Percentiles rank a stretch among this genome's conserved stretches.
phyloP scores from a whole-genome alignment of 2,113 vertebrate species.

The Azemiops feae region DNA sequence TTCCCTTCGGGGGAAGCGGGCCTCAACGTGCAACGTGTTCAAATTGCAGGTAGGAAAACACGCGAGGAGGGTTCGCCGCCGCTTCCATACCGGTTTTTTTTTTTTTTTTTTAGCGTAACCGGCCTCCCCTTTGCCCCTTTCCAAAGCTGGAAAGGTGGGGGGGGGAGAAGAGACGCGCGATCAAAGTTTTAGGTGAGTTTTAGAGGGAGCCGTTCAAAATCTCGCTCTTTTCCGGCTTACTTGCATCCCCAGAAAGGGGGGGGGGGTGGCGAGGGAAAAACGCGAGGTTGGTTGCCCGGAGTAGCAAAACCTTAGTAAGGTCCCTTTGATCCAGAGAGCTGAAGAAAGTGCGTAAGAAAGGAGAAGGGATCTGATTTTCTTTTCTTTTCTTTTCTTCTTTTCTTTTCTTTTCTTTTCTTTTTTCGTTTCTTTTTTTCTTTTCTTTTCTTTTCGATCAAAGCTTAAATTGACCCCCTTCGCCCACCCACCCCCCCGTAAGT shows the following conservation, averaged over 20 bases:
- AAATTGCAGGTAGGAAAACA: not conserved
- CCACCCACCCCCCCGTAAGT: not conserved
- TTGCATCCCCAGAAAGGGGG: no score
- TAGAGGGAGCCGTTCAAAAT: not conserved
- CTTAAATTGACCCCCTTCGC: not conserved
- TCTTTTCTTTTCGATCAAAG: not conserved
- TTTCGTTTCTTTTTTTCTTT: no score
- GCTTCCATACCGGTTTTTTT: not conserved
- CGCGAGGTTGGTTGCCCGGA: not conserved
- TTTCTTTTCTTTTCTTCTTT: not conserved
- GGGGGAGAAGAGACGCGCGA: not conserved
- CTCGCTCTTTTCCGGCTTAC: not conserved
- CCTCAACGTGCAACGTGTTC: not conserved
- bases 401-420: no score
- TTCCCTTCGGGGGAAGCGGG: not conserved
- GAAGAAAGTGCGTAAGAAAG: not conserved
- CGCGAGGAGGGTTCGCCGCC: not conserved
- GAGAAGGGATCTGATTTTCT: not conserved
- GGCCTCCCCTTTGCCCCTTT: not conserved
- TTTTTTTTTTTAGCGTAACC: no score
- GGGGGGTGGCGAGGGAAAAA: not conserved
- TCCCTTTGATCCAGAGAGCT: not conserved
- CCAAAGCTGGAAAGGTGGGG: not conserved
- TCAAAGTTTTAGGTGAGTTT: not conserved
- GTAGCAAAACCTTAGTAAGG: not conserved